Evolutionary conservation across 2,113 vertebrate genomes (phyloP), one percentile per base, ranked within the genome.

Genomic region (Echinops telfairi): DNA sequence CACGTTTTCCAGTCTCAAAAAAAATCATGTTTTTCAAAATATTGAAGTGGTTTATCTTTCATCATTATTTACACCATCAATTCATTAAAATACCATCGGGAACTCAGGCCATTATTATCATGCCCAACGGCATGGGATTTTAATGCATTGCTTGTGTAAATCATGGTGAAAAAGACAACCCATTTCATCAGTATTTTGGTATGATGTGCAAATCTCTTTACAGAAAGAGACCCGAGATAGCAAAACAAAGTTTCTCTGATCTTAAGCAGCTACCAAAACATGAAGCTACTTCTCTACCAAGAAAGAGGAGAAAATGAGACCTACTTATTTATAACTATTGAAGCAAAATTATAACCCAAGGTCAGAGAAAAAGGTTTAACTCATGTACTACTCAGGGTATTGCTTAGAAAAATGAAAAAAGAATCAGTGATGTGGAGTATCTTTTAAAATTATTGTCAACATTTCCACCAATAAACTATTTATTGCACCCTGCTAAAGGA

Each of bases 1-100:
- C 62, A 93, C 88, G 31, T 66, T 89, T 31, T 84, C 3, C 47
- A 95, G 38, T 60, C 25, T 29, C 22, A 84, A 33, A 38, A 38
- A 86, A 73, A 85, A 57, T 82, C 38, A 89, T 84, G 29, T 89
- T 94, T 91, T 86, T 70, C 1, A 23, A 64, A 91, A 75, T 93
- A 79, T 86, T 91, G 71, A 73, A 92, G 62, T 70, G 90, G 20
- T 89, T 90, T 94, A 57, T 84, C 88, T 76, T 92, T 68, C 58
- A 81, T n/a, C 38, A 76, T 53, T 10, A 60, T 89, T 93, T 94
- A n/a, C 57, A 70, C 68, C 88, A 31, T 71, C 17, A 31, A 0
- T 80, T 93, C 43, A 90, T 81, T 85, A 84, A 80, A 62, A 62
- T 95, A 88, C 83, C 4, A 33, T 53, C 47, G 12, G 47, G 9